Evolutionary conservation across 2,888 invertebrate genomes (phyloP), one percentile per base, ranked within the genome.

Genomic region (Metacarcinus magister): DNA sequence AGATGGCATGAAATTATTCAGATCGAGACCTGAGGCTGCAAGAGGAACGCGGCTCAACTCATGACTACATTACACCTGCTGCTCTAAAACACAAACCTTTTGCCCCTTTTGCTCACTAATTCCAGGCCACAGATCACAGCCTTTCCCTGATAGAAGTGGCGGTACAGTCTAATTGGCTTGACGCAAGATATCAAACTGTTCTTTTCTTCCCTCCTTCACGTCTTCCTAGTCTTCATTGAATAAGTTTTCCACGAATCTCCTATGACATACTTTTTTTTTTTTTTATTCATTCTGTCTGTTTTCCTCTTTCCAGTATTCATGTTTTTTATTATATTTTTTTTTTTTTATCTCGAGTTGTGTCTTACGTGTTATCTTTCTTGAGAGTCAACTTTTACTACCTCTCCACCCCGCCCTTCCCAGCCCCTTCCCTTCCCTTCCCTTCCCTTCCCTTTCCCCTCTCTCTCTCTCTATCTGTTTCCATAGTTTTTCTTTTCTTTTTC

Each of bases 381-480:
- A 39, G 48, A 48, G 7, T 48, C 7, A 3, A 7, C 4, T 48
- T 13, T 48, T 13, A 10, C 48, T 46, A 23, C 28, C n/a, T 48
- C 13, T 46, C 46, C 44, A 19, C 44, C 23, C 19, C 44, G 19
- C n/a, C 44, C 0, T 46, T 92, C 28, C n/a, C 44, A 16, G 8
- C 46, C 92, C 23, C 92, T 92, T 19, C 28, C 92, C 28, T 28
- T 48, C 44, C 46, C 48, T 23, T 46, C 28, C 19, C 8, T 13
- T n/a, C 87, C 23, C 67, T 46, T 39, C 60, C 54, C 60, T 32
- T 60, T 67, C 28, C 93, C 28, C 93, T 60, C 75, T 75, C 93
- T 75, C 75, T 32, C 93, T 67, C 75, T 75, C 93, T 94, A 43
- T 94, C 93, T 54, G 32, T 93, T 60, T 93, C 92, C 60, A 32